Percentiles rank a stretch among this genome's conserved stretches.
These are phyloP conservation scores for Morus bassanus DNA, from an alignment of 2,797 vertebrate species.

Conservation along the genomic window DNA sequence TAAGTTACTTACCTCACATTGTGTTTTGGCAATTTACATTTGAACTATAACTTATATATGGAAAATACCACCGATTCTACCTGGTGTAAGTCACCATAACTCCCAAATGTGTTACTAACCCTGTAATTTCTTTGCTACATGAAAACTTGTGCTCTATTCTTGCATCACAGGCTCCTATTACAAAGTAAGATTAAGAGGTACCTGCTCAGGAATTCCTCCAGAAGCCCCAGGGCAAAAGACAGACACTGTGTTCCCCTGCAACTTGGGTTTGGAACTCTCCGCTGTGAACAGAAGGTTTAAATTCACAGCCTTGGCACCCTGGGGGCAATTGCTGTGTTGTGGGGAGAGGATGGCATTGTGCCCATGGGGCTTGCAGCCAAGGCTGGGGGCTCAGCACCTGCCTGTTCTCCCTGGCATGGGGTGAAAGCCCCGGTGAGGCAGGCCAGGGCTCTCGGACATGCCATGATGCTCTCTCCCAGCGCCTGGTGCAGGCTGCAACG, in stretches of 20 bases:
- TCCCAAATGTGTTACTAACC: not conserved
- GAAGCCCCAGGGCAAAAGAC: not conserved
- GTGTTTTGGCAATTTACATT: not conserved
- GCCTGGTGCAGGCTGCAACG: accelerated
- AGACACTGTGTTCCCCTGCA: not conserved
- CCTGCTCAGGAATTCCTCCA: not conserved
- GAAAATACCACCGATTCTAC: not conserved
- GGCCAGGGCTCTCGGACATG: no score
- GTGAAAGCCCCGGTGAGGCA: accelerated
- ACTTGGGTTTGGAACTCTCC: not conserved
- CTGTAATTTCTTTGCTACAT: not conserved
- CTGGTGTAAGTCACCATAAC: not conserved
- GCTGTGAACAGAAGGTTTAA: not conserved
- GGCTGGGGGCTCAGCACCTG: not conserved
- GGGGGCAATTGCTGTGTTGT: not conserved
- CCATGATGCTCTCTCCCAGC: accelerated
- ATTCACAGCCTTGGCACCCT: not conserved
- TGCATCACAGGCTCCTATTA: not conserved
- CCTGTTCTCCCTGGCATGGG: not conserved
- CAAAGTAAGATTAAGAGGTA: not conserved
- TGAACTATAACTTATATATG: not conserved
- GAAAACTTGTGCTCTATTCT: not conserved
- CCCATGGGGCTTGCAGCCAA: not conserved
- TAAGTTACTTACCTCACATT: not conserved
- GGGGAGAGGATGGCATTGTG: not conserved